phyloP scores from a whole-genome alignment of 2,797 vertebrate genomes.

The Sebastes steindachneri region DNA sequence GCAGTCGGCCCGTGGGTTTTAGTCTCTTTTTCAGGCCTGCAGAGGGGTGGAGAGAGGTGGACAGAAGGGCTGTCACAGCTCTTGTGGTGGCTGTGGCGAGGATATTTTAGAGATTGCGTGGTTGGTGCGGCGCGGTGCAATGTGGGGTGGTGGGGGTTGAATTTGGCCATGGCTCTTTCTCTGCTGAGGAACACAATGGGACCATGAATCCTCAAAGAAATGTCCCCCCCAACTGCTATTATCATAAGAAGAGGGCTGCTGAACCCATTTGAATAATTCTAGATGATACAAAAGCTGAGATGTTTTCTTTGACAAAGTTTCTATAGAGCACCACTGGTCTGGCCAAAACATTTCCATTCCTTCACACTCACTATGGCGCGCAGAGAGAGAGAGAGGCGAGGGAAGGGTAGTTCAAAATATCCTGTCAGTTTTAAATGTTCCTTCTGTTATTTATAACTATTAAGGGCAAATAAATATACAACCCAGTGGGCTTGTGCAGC shows the following conservation, averaged over 20 bases:
- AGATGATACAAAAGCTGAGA: slow-evolving; percentile 74
- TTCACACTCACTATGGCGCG: slow-evolving; percentile 58
- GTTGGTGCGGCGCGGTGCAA: slow-evolving; percentile 18
- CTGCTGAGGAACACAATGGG: slow-evolving; percentile 74
- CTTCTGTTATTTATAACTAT: slow-evolving; percentile 23
- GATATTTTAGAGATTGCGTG: slow-evolving; percentile 45
- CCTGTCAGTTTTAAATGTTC: slow-evolving; percentile 36
- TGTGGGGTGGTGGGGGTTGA: slow-evolving; percentile 59
- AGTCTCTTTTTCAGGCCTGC: slow-evolving; percentile 49
- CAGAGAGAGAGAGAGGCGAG: slow-evolving; percentile 1
- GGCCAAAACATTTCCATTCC: slow-evolving; percentile 76
- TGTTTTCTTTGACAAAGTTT: slow-evolving; percentile 76
- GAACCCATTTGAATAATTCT: slow-evolving; percentile 79
- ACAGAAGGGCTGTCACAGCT: slow-evolving; percentile 56
- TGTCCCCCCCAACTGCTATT: slow-evolving; percentile 68
- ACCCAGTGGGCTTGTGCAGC: background rate
- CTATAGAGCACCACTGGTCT: slow-evolving; percentile 54
- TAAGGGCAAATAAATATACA: slow-evolving; percentile 39
- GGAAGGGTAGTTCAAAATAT: slow-evolving; percentile 32
- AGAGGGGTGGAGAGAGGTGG: slow-evolving; percentile 40
- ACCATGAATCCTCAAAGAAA: slow-evolving; percentile 79
- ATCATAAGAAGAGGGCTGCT: slow-evolving; percentile 81
- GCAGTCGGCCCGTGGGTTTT: slow-evolving; percentile 62
- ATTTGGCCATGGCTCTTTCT: slow-evolving; percentile 73
- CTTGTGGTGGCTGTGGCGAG: slow-evolving; percentile 24